Percentiles rank a stretch among this genome's conserved stretches.
phyloP scores from a whole-genome alignment of 2,113 vertebrate genomes.

The Ondatra zibethicus region DNA sequence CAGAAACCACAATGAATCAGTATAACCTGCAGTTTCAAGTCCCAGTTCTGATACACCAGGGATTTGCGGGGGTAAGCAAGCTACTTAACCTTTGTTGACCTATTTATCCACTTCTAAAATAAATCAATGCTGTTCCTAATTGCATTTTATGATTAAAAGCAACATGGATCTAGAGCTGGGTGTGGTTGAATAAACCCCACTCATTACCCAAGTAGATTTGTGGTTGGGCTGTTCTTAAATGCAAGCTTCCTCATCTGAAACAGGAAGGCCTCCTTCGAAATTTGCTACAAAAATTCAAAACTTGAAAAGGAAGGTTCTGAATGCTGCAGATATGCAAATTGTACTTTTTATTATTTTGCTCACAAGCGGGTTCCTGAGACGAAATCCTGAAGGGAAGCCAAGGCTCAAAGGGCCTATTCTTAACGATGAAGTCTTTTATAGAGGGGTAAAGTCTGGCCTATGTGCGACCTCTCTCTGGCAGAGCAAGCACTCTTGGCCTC shows the following conservation, averaged over 20 bases:
- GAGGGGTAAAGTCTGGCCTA: background rate
- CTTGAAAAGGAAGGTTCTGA: background rate
- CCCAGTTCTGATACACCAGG: background rate
- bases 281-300: constrained; percentile 26
- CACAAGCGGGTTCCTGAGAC: background rate
- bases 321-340: background rate
- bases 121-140: background rate
- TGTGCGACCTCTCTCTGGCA: background rate
- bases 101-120: constrained; percentile 29
- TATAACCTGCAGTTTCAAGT: background rate
- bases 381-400: background rate
- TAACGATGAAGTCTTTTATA: background rate
- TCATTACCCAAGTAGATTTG: background rate
- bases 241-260: constrained; percentile 2
- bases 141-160: constrained; percentile 8
- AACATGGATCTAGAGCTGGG: background rate
- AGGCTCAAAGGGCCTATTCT: background rate
- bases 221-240: background rate
- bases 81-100: background rate
- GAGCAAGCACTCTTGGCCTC: no score
- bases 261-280: background rate
- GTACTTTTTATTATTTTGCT: background rate
- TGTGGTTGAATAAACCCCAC: background rate
- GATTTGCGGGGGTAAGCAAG: background rate
- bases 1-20: background rate